Evolutionary conservation across 2,888 invertebrate species (phyloP).

Genomic region (Mythimna ferrago): DNA sequence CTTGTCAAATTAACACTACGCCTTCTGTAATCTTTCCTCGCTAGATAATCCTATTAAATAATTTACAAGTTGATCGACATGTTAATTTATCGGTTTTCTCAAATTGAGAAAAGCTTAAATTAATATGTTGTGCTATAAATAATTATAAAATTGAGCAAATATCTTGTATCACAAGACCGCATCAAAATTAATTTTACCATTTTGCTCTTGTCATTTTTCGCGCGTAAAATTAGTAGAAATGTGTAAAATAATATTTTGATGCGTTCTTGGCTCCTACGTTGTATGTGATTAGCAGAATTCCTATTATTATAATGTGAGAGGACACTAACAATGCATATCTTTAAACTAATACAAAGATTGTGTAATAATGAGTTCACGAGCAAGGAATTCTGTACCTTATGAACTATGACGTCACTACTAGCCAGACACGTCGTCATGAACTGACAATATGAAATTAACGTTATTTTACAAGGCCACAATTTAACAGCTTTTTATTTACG

Average conservation of each 20-base stretch:
- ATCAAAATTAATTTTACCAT: slow-evolving; percentile 41
- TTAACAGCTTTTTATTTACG: slow-evolving; percentile 58
- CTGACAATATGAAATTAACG: slow-evolving; percentile 47
- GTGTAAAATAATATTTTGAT: slow-evolving; percentile 42
- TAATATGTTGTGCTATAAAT: slow-evolving; percentile 49
- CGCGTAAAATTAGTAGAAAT: slow-evolving; percentile 45
- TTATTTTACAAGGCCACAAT: slow-evolving; percentile 40
- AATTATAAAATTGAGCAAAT: slow-evolving; percentile 32
- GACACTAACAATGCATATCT: slow-evolving; percentile 69
- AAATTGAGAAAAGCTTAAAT: slow-evolving; percentile 62
- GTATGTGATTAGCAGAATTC: slow-evolving; percentile 58
- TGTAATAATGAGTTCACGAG: slow-evolving; percentile 62
- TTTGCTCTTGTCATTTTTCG: slow-evolving; percentile 38
- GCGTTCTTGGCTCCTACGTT: slow-evolving; percentile 29
- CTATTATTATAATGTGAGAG: slow-evolving; percentile 58
- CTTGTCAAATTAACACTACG: slow-evolving; percentile 54
- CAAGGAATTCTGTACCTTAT: slow-evolving; percentile 60
- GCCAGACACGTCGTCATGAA: slow-evolving; percentile 36
- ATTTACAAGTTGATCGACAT: slow-evolving; percentile 46
- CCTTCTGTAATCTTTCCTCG: slow-evolving; percentile 60
- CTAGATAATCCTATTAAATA: slow-evolving; percentile 54
- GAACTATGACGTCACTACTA: slow-evolving; percentile 23
- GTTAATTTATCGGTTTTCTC: slow-evolving; percentile 62
- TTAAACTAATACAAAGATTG: slow-evolving; percentile 66
- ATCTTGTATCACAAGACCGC: slow-evolving; percentile 32